Evolutionary conservation across 1,140 invertebrate genomes (phyloP).

Genomic region (Limonius californicus): DNA sequence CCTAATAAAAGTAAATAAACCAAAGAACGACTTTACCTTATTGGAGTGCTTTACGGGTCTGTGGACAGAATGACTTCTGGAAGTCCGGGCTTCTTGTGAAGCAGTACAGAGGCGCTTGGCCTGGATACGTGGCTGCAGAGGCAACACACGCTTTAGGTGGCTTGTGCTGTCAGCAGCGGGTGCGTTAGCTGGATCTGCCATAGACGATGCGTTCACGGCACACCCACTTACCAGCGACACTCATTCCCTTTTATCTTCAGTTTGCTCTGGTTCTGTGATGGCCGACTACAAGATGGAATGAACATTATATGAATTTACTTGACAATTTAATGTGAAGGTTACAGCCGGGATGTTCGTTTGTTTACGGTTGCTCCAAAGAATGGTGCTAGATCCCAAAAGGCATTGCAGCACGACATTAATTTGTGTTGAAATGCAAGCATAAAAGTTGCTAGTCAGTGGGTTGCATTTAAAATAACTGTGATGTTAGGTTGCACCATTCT

Average conservation of each 20-base stretch:
- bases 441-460: no score
- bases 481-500: no score
- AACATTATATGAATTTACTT: background rate
- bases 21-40: no score
- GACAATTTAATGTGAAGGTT: background rate
- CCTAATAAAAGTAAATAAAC: no score
- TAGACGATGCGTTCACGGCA: conserved; percentile 47
- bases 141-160: conserved; percentile 47
- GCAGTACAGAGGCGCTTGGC: conserved; percentile 40
- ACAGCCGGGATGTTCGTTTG: background rate
- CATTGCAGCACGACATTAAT: no score
- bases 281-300: conserved; percentile 27
- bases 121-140: conserved; percentile 40
- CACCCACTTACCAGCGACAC: conserved; percentile 45
- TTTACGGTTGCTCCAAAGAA: background rate
- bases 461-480: no score
- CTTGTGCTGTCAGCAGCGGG: conserved; percentile 46
- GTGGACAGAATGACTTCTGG: background rate
- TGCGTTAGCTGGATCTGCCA: conserved; percentile 48
- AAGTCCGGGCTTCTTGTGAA: conserved; percentile 1
- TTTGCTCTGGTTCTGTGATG: conserved; percentile 29
- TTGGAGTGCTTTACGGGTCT: background rate
- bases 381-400: background rate
- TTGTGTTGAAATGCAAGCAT: no score
- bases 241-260: conserved; percentile 45